phyloP scores from a whole-genome alignment of 2,888 invertebrate species.

The Melitaea athalia region DNA sequence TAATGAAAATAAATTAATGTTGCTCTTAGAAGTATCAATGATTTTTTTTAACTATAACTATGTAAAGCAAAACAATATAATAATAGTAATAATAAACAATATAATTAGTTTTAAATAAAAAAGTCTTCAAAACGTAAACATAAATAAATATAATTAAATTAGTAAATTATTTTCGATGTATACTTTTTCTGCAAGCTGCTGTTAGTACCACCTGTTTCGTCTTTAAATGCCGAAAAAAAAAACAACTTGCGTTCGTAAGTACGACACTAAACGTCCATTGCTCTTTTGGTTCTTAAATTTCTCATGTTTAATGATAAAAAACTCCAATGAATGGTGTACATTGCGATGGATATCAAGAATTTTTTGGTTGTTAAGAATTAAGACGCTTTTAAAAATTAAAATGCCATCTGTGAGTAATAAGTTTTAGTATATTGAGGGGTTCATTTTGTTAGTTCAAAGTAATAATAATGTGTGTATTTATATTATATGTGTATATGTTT shows the following conservation, averaged over 20 bases:
- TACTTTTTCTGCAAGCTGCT: slow-evolving; percentile 18
- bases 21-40: too few species aligned
- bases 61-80: too few species aligned
- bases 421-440: slow-evolving; percentile 4
- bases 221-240: background rate
- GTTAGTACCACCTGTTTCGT: slow-evolving; percentile 37
- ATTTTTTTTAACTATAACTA: too few species aligned
- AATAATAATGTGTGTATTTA: background rate
- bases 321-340: background rate
- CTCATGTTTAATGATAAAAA: background rate
- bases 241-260: background rate
- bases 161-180: background rate
- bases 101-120: background rate
- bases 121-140: background rate
- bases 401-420: slow-evolving; percentile 5
- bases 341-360: background rate
- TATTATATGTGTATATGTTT: background rate
- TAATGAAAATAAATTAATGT: too few species aligned
- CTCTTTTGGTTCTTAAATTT: background rate
- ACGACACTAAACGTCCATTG: background rate
- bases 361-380: slow-evolving; percentile 2
- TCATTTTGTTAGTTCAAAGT: background rate
- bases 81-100: too few species aligned
- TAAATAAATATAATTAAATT: background rate
- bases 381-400: slow-evolving; percentile 14